Evolutionary conservation across 2,888 invertebrate species (phyloP), one percentile per base, ranked within the genome.

Genomic region (Ptycholaimellus sp.): DNA sequence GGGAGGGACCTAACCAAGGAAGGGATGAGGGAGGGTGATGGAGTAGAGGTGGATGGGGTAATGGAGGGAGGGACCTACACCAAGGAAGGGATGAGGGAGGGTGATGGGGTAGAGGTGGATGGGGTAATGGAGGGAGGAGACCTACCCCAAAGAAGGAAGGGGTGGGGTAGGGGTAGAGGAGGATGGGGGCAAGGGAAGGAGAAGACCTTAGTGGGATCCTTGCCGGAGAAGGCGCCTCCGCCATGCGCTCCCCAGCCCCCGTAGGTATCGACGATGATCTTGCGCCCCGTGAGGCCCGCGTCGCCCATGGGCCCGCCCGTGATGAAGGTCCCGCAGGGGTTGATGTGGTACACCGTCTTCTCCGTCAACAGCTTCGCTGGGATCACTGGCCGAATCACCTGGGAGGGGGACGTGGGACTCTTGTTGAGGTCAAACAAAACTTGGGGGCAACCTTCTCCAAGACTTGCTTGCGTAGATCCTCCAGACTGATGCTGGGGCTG

Each of bases 241-340:
- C 93, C 93, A 61, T 93, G 93, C 27, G 90, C 90, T 44, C 93
- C 93, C 93, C 93, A 93, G 2, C 96, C 96, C 39, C 96, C 96
- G 61, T 96, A 96, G 22, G 93, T 96, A 65, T 96, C 96, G 32
- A 96, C 93, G 54, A 96, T 96, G 54, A 96, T 96, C 67, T 96
- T 96, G 40, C 96, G 73, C 3, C 96, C 96, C 6, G 96, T 96
- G 43, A 57, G 46, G 30, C 51, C 45, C 19, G 40, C 39, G 22
- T 43, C 43, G 25, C 25, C 33, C 42, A 38, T n/a, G 14, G 7
- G 23, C 6, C 7, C 23, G 23, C 93, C 93, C 57, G 90, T 80
- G 47, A 81, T 76, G 58, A 90, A 90, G 36, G 76, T 67, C 37
- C 90, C 90, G 51, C 85, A 85, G 13, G 90, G 90, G 63, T 90